phyloP scores from a whole-genome alignment of 2,888 invertebrate genomes.

The Morpho deidamia region DNA sequence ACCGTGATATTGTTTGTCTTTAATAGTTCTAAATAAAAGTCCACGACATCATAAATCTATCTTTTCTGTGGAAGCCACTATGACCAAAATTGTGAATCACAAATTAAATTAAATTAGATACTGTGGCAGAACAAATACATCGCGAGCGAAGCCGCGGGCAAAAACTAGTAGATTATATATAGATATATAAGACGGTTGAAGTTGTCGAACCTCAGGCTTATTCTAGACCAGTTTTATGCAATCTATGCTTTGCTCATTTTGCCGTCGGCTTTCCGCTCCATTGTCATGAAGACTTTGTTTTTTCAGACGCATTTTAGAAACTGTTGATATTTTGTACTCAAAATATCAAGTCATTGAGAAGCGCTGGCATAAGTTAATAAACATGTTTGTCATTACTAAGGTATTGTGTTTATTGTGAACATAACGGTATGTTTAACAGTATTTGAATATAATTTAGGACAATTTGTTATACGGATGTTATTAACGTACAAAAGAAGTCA shows the following conservation, averaged over 20 bases:
- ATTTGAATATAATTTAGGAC: not conserved
- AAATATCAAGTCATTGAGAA: slow-evolving; percentile 30
- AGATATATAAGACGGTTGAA: slow-evolving; percentile 16
- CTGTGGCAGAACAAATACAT: no score
- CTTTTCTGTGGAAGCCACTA: no score
- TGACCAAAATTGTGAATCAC: no score
- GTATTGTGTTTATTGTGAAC: not conserved
- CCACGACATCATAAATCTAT: no score
- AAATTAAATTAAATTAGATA: no score
- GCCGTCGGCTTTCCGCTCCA: slow-evolving; percentile 31
- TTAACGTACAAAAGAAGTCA: not conserved
- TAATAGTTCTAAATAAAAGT: no score
- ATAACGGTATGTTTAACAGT: not conserved
- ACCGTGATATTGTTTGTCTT: no score
- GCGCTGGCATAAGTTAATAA: slow-evolving; percentile 5
- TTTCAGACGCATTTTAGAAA: slow-evolving; percentile 4
- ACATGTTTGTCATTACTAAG: slow-evolving; percentile 22
- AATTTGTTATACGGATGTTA: not conserved
- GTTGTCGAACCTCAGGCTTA: slow-evolving; percentile 35
- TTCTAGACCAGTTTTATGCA: slow-evolving; percentile 39
- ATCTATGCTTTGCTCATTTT: slow-evolving; percentile 36
- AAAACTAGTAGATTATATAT: no score
- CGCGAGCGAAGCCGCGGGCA: no score
- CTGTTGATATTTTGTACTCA: no score
- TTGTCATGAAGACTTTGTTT: slow-evolving; percentile 34